Evolutionary conservation across 2,888 invertebrate species (phyloP).

Genomic region (Lepidocyrtoides sp.): DNA sequence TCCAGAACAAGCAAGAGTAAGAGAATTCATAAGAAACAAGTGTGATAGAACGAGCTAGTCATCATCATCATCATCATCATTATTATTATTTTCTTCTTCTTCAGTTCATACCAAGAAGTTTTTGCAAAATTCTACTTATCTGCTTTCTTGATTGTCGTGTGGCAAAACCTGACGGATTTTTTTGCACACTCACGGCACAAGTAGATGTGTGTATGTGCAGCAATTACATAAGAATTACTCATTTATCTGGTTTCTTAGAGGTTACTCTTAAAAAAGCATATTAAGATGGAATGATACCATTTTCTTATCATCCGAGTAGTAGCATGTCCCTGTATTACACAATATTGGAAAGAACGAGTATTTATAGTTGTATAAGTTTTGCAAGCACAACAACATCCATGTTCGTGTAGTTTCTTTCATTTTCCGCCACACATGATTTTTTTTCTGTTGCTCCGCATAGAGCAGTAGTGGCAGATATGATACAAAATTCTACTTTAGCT

Average conservation of each 20-base stretch:
- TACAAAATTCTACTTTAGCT: neutral
- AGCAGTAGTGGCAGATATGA: neutral
- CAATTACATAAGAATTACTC: slow-evolving; percentile 45
- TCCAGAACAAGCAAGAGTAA: slow-evolving; percentile 63
- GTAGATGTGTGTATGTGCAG: neutral
- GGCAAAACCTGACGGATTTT: slow-evolving; percentile 63
- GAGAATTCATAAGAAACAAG: slow-evolving; percentile 13
- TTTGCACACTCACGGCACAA: neutral
- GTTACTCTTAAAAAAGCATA: neutral
- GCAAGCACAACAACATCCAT: neutral
- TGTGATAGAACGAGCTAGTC: slow-evolving; percentile 21
- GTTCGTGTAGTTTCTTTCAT: slow-evolving; percentile 3
- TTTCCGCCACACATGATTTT: slow-evolving; percentile 35
- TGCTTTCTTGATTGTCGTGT: slow-evolving; percentile 48
- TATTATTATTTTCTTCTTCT: slow-evolving; percentile 8
- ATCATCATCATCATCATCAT: neutral
- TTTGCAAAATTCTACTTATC: slow-evolving; percentile 30
- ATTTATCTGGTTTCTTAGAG: slow-evolving; percentile 14
- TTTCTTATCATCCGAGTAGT: neutral
- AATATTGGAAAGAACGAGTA: neutral
- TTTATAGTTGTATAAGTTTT: neutral
- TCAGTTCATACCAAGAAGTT: slow-evolving; percentile 34
- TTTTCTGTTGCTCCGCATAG: neutral
- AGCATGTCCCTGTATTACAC: neutral
- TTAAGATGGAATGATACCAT: neutral